These are phyloP conservation scores for Euzetes globulus DNA, from an alignment of 2,888 invertebrate genomes.

Conservation along the genomic window DNA sequence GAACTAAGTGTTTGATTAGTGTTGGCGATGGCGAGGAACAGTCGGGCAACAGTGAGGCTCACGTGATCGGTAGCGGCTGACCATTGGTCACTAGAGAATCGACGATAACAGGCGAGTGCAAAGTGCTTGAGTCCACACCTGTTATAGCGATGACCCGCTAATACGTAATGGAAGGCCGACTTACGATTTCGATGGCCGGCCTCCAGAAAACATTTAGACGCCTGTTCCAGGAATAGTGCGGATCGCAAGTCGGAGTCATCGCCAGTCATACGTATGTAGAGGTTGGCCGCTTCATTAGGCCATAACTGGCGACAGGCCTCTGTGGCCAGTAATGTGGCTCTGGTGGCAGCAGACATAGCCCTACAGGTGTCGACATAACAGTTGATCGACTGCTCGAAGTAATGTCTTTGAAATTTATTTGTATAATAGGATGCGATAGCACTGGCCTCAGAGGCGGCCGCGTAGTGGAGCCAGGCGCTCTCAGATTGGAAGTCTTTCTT, in stretches of 20 bases:
- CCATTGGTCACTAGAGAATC: slow-evolving; percentile 29
- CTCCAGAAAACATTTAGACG: slow-evolving; percentile 78
- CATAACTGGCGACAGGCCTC: slow-evolving; percentile 74
- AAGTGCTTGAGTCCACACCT: slow-evolving; percentile 88
- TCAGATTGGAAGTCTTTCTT: slow-evolving; percentile 95
- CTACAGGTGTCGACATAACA: slow-evolving; percentile 81
- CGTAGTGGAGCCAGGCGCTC: slow-evolving; percentile 93
- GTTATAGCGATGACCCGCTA: slow-evolving; percentile 89
- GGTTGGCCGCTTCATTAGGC: slow-evolving; percentile 81
- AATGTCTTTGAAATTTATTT: slow-evolving; percentile 54
- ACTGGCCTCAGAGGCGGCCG: slow-evolving; percentile 64
- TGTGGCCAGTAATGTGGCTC: slow-evolving; percentile 79
- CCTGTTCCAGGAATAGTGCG: slow-evolving; percentile 87
- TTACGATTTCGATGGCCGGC: slow-evolving; percentile 66
- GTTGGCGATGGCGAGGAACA: slow-evolving; percentile 22
- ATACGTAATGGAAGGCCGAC: slow-evolving; percentile 90
- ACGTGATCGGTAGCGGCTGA: slow-evolving; percentile 35
- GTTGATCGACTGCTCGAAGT: slow-evolving; percentile 89
- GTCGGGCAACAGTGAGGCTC: slow-evolving; percentile 30
- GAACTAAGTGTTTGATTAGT: background rate
- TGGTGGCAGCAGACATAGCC: slow-evolving; percentile 81
- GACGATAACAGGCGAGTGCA: slow-evolving; percentile 73
- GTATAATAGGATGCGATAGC: slow-evolving; percentile 30
- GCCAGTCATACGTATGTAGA: slow-evolving; percentile 87
- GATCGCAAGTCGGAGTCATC: slow-evolving; percentile 95